Conservation (phyloP, 2,113 vertebrate genomes). For the Stegostoma tigrinum region DNA sequence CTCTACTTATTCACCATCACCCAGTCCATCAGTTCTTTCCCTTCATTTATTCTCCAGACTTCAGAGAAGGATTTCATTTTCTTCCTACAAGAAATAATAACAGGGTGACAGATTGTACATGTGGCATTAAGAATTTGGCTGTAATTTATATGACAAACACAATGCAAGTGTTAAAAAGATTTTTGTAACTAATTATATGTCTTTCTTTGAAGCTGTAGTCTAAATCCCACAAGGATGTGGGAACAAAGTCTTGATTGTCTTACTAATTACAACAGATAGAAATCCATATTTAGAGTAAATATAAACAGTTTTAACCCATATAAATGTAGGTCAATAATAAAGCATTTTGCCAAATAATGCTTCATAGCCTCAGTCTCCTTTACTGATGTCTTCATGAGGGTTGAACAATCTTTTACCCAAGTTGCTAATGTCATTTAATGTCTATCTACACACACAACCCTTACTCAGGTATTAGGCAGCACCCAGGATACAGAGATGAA, state of each 20-base stretch:
- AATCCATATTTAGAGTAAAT: slow-evolving; percentile 13
- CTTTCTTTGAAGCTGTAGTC: background rate
- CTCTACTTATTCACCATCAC: slow-evolving; percentile 38
- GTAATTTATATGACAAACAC: slow-evolving; percentile 24
- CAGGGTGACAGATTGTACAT: slow-evolving; percentile 24
- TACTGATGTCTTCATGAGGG: background rate
- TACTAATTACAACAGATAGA: background rate
- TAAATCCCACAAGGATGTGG: slow-evolving; percentile 5
- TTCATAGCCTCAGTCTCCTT: background rate
- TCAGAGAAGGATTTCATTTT: slow-evolving; percentile 54
- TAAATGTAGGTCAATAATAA: background rate
- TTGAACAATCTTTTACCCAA: background rate
- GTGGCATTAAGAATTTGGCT: slow-evolving; percentile 21
- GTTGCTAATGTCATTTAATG: background rate
- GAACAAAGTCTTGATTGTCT: slow-evolving; percentile 20
- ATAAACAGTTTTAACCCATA: background rate
- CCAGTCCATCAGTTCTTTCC: slow-evolving; percentile 53
- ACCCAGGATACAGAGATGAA: background rate
- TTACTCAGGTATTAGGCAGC: background rate
- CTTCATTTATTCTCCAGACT: slow-evolving; percentile 56
- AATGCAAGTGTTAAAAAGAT: slow-evolving; percentile 7
- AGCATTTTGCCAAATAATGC: background rate
- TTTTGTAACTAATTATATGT: slow-evolving; percentile 7
- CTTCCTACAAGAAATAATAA: slow-evolving; percentile 48
- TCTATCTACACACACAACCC: background rate